Conservation (phyloP, 2,797 vertebrate genomes). For the Acridotheres tristis region DNA sequence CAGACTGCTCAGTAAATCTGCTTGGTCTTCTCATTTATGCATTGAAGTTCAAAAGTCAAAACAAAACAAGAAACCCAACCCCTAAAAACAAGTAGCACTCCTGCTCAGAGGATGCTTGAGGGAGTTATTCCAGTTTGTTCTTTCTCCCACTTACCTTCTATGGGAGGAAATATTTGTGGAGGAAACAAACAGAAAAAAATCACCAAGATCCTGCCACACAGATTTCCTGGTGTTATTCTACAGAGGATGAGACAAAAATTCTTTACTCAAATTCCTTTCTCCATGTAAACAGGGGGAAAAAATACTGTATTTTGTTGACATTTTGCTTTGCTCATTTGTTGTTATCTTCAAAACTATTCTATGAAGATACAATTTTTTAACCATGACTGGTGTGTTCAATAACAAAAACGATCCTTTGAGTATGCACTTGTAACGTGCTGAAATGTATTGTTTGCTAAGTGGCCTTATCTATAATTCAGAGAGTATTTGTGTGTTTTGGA, state of each 20-base stretch:
- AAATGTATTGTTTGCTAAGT: not conserved
- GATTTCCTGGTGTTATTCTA: constrained; percentile 23
- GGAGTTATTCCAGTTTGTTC: not conserved
- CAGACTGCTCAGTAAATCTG: not conserved
- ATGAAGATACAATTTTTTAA: not conserved
- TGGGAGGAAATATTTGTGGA: not conserved
- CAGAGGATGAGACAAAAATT: not conserved
- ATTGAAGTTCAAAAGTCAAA: not conserved
- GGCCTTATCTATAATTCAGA: constrained; percentile 12
- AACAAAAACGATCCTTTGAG: not conserved
- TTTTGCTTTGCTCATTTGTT: not conserved
- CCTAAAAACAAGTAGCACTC: not conserved
- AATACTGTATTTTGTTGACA: not conserved
- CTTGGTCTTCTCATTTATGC: not conserved
- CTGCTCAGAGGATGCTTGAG: not conserved
- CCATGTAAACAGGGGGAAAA: not conserved
- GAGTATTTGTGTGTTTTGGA: not conserved
- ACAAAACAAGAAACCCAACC: not conserved
- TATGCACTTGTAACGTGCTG: not conserved
- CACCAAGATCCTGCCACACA: not conserved
- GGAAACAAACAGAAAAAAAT: not conserved
- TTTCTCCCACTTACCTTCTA: not conserved
- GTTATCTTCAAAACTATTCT: not conserved
- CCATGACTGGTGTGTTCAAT: not conserved
- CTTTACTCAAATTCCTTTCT: not conserved